Percentiles rank a stretch among this genome's conserved stretches.
These are phyloP conservation scores for Gasterosteus aculeatus DNA, from an alignment of 2,113 vertebrate genomes.

Conservation along the genomic window DNA sequence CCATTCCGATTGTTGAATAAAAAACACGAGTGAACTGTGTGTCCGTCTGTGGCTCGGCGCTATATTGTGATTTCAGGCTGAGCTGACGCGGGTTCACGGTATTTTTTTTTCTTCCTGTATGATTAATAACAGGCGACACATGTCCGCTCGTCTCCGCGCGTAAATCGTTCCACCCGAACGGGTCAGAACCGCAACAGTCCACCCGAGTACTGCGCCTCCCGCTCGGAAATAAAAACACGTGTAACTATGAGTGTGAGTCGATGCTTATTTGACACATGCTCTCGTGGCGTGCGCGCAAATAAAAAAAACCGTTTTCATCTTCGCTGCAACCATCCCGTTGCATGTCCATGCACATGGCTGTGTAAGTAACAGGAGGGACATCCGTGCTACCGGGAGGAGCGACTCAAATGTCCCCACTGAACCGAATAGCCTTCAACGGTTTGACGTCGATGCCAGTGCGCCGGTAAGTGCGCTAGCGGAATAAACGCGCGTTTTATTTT, in stretches of 20 bases:
- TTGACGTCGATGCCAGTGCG: background rate
- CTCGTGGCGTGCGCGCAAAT: background rate
- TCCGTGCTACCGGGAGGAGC: background rate
- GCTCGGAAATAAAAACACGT: constrained; percentile 2
- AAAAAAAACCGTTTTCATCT: constrained; percentile 17
- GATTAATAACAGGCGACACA: background rate
- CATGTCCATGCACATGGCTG: background rate
- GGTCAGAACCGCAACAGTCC: background rate
- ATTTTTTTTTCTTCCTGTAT: background rate
- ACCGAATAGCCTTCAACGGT: background rate
- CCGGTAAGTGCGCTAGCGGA: background rate
- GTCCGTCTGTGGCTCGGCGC: background rate
- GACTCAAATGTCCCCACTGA: background rate
- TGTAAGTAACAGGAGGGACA: background rate
- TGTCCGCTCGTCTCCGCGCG: background rate
- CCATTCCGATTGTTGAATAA: no score
- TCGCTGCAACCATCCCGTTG: constrained; percentile 13
- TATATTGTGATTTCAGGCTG: background rate
- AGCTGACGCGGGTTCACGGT: background rate
- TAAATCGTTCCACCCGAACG: background rate
- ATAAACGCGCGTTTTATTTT: background rate
- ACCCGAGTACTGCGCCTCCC: background rate
- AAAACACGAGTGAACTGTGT: background rate
- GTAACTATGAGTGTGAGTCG: background rate
- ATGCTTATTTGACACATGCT: background rate